phyloP scores from a whole-genome alignment of 2,797 vertebrate genomes.

The Apogon talboti region DNA sequence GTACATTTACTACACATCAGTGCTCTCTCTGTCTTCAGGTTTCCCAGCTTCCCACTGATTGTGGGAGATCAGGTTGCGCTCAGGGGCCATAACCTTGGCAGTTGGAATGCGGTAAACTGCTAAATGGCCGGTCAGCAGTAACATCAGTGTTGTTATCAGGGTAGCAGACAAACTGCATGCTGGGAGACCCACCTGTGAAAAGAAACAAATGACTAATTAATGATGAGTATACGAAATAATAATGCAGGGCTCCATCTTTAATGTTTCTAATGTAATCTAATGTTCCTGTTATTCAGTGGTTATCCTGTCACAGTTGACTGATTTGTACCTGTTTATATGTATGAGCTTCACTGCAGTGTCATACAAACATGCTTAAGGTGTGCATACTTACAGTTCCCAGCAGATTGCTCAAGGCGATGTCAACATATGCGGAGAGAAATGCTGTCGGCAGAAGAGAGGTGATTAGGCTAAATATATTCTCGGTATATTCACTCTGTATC shows the following conservation, averaged over 20 bases:
- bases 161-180: constrained; percentile 83
- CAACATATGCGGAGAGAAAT: constrained; percentile 79
- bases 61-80: constrained; percentile 59
- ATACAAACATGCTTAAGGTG: constrained; percentile 3
- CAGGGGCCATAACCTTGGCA: constrained; percentile 72
- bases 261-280: no score
- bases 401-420: constrained; percentile 82
- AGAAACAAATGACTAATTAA: no score
- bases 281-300: no score
- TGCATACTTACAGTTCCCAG: constrained; percentile 77
- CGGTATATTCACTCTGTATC: neutral
- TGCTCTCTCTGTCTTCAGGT: constrained; percentile 46
- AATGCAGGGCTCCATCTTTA: no score
- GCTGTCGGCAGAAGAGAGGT: constrained; percentile 56
- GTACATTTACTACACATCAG: constrained; percentile 57
- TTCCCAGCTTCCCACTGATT: constrained; percentile 66
- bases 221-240: no score
- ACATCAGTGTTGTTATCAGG: constrained; percentile 72
- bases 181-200: constrained; percentile 77
- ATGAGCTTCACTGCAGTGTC: neutral
- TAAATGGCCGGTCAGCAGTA: constrained; percentile 73
- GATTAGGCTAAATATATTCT: constrained; percentile 25
- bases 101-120: constrained; percentile 69
- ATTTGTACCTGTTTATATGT: no score
- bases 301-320: no score